A percentile compares a stretch with the other conserved stretches of the same genome.
phyloP scores from a whole-genome alignment of 2,888 invertebrate species.

The Agriopis aurantiaria region DNA sequence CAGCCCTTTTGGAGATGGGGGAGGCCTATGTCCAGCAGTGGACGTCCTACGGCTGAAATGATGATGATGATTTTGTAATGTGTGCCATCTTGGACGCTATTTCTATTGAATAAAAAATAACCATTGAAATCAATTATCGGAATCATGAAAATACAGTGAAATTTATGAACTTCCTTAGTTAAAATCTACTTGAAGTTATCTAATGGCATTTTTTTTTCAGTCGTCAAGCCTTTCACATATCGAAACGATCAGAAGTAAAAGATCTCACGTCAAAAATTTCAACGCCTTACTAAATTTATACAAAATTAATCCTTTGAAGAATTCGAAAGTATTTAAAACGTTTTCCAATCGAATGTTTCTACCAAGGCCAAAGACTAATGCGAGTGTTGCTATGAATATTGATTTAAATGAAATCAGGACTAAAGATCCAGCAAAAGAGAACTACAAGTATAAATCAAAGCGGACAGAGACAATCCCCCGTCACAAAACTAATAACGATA shows the following conservation, averaged over 20 bases:
- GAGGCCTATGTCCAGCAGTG: too few relatives aligned
- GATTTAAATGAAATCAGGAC: conserved; percentile 64
- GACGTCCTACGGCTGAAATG: too few relatives aligned
- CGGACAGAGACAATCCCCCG: conserved; percentile 38
- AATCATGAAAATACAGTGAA: too few relatives aligned
- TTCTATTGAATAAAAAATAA: too few relatives aligned
- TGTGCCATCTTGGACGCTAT: too few relatives aligned
- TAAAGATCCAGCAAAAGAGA: not conserved
- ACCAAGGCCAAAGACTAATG: conserved; percentile 48
- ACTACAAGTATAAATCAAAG: not conserved
- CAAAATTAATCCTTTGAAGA: conserved; percentile 71
- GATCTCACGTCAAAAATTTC: conserved; percentile 58
- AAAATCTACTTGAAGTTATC: not conserved
- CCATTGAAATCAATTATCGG: too few relatives aligned
- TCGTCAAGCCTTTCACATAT: not conserved
- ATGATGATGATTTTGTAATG: too few relatives aligned
- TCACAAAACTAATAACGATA: conserved; percentile 44
- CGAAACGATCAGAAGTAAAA: conserved; percentile 28
- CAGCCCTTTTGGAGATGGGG: too few relatives aligned
- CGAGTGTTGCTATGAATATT: conserved; percentile 55
- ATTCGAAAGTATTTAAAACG: conserved; percentile 65
- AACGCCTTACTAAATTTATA: conserved; percentile 67
- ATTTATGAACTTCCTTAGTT: not conserved
- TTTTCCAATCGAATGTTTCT: conserved; percentile 64
- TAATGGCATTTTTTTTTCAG: conserved; percentile 36